These are phyloP conservation scores for Eretmocerus hayati DNA, from an alignment of 2,888 invertebrate genomes.

Conservation along the genomic window DNA sequence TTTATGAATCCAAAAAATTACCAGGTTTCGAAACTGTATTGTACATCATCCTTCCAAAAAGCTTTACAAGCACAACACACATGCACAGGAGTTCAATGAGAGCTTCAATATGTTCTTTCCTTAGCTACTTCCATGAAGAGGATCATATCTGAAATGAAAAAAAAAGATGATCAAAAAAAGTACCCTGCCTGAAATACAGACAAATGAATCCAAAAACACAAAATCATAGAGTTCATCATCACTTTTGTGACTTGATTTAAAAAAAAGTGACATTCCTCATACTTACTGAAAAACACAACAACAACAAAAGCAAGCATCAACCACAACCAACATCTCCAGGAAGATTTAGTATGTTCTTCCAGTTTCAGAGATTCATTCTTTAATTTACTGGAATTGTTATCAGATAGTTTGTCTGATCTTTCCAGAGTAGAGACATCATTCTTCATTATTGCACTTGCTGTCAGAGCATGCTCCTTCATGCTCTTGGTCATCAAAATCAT, in stretches of 20 bases:
- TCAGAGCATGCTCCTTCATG: slow-evolving; percentile 83
- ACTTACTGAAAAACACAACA: slow-evolving; percentile 79
- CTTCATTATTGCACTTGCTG: slow-evolving; percentile 83
- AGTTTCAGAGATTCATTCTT: slow-evolving; percentile 75
- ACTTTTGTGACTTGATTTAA: neutral
- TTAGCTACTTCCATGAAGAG: slow-evolving; percentile 83
- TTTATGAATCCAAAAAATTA: slow-evolving; percentile 26
- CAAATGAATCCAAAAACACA: neutral
- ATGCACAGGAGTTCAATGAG: too few relatives aligned
- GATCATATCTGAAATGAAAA: slow-evolving; percentile 90
- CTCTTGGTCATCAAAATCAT: slow-evolving; percentile 83
- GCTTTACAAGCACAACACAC: too few relatives aligned
- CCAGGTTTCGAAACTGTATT: slow-evolving; percentile 43
- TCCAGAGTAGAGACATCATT: slow-evolving; percentile 63
- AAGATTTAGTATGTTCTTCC: slow-evolving; percentile 75
- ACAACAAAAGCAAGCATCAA: slow-evolving; percentile 80
- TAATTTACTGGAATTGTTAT: slow-evolving; percentile 68
- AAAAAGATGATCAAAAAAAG: too few relatives aligned
- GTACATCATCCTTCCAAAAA: too few relatives aligned
- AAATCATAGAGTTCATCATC: slow-evolving; percentile 3
- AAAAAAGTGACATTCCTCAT: slow-evolving; percentile 11
- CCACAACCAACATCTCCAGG: slow-evolving; percentile 95
- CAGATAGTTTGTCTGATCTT: slow-evolving; percentile 71
- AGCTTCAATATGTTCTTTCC: slow-evolving; percentile 4
- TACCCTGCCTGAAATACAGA: slow-evolving; percentile 5